Evolutionary conservation across 2,113 vertebrate genomes (phyloP).

Genomic region (Sardina pilchardus): DNA sequence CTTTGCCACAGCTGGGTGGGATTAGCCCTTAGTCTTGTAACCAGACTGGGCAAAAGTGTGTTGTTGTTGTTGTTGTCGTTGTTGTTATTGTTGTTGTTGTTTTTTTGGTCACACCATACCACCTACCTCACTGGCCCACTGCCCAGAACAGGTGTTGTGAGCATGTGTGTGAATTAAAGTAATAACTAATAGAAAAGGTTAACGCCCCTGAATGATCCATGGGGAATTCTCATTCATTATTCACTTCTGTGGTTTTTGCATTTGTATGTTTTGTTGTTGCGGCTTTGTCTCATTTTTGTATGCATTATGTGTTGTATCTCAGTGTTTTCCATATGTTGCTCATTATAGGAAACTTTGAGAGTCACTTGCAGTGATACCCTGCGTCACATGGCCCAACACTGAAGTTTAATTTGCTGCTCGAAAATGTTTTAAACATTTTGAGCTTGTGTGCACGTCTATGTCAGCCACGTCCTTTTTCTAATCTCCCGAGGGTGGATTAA

Average conservation of each 20-base stretch:
- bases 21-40: conserved; percentile 64
- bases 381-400: neutral
- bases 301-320: neutral
- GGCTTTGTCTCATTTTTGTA: neutral
- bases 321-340: neutral
- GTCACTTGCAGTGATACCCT: neutral
- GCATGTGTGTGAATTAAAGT: neutral
- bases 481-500: neutral
- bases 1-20: conserved; percentile 56
- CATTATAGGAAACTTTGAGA: neutral
- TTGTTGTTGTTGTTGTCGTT: conserved; percentile 49
- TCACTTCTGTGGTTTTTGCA: neutral
- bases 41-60: conserved; percentile 59
- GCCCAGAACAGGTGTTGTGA: neutral
- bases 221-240: neutral
- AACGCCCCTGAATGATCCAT: neutral
- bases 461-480: neutral
- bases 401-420: neutral
- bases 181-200: neutral
- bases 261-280: neutral
- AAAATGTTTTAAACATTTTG: neutral
- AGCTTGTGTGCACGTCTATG: neutral
- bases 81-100: conserved; percentile 41
- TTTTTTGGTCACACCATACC: neutral
- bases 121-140: neutral